Evolutionary conservation across 2,113 vertebrate species (phyloP).

Genomic region (Heterotis niloticus): DNA sequence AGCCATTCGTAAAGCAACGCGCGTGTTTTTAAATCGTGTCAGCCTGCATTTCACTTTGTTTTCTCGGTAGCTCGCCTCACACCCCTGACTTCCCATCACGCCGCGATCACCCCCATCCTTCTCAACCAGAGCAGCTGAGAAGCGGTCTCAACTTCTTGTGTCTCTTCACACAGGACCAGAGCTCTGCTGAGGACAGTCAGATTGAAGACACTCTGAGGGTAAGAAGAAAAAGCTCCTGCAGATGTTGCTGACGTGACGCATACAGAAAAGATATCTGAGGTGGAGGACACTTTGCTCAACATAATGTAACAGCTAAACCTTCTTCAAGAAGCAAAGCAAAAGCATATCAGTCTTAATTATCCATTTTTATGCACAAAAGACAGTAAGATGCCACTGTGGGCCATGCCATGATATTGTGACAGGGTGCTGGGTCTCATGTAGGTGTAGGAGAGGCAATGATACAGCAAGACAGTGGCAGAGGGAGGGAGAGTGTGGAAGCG

Average conservation of each 20-base stretch:
- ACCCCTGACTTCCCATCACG: neutral
- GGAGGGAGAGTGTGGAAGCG: neutral
- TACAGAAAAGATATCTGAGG: neutral
- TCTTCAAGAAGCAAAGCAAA: neutral
- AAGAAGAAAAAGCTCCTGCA: slow-evolving; percentile 44
- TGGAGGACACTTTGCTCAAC: neutral
- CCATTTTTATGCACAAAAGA: neutral
- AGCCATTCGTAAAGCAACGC: neutral
- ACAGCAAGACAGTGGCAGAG: neutral
- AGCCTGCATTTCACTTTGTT: neutral
- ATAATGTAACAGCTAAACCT: neutral
- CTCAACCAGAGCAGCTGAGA: neutral
- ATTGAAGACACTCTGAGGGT: slow-evolving; percentile 80
- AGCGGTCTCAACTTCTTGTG: slow-evolving; percentile 15
- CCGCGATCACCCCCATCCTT: neutral
- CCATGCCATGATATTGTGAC: neutral
- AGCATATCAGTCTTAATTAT: neutral
- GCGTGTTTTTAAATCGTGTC: neutral
- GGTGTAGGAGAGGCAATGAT: neutral
- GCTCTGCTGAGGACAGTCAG: slow-evolving; percentile 70
- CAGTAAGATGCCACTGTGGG: neutral
- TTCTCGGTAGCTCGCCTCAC: neutral
- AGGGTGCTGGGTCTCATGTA: neutral
- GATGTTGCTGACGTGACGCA: neutral
- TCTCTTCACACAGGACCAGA: slow-evolving; percentile 70